phyloP scores from a whole-genome alignment of 1,140 invertebrate genomes.

The Drosophila miranda region DNA sequence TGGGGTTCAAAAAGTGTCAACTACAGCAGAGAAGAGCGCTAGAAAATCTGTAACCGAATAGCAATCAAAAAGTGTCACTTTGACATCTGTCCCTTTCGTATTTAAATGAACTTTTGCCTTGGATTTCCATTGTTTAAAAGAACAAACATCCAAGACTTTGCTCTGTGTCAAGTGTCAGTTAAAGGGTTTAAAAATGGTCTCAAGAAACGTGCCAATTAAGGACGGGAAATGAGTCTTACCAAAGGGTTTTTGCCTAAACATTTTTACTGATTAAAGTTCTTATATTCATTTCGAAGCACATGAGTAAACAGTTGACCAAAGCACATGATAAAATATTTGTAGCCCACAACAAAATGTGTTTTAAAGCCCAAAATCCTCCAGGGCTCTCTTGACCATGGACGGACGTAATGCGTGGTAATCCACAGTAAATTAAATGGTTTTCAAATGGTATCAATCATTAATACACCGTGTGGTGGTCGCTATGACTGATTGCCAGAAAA shows the following conservation, averaged over 20 bases:
- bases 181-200: background rate
- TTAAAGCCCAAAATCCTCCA: no score
- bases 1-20: constrained; percentile 58
- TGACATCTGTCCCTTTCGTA: constrained; percentile 68
- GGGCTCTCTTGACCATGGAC: constrained; percentile 46
- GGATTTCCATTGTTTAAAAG: constrained; percentile 54
- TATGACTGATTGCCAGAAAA: constrained; percentile 68
- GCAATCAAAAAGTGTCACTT: constrained; percentile 70
- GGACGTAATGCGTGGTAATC: constrained; percentile 47
- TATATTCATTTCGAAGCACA: no score
- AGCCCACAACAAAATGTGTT: no score
- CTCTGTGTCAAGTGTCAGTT: constrained; percentile 4
- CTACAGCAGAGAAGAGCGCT: constrained; percentile 35
- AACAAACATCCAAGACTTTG: background rate
- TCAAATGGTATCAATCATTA: constrained; percentile 72
- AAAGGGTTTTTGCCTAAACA: no score
- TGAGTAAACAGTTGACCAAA: no score
- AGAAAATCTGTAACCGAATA: constrained; percentile 54
- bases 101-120: constrained; percentile 67
- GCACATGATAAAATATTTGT: no score
- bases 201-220: background rate
- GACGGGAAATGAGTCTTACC: no score
- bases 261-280: no score
- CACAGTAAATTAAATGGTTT: constrained; percentile 51
- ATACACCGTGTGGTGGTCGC: constrained; percentile 14